A percentile compares a stretch with the other conserved stretches of the same genome.
Evolutionary conservation across 1,140 invertebrate species (phyloP).

Genomic region (Octopus sinensis): DNA sequence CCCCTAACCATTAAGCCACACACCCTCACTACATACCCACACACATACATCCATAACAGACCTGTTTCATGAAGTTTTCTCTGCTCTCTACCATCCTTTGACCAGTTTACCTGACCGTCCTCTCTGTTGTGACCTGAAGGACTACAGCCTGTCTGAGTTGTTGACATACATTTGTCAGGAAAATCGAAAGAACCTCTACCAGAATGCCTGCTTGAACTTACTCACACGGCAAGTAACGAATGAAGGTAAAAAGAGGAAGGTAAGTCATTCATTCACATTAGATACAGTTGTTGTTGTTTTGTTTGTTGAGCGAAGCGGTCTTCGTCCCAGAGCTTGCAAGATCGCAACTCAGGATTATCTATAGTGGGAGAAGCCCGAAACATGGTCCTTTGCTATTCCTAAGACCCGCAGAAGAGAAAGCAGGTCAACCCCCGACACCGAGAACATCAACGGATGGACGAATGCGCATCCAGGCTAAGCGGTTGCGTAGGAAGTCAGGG

Average conservation of each 20-base stretch:
- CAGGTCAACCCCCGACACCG: too few relatives aligned
- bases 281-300: not conserved
- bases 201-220: not conserved
- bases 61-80: too few relatives aligned
- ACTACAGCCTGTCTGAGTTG: not conserved
- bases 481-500: too few relatives aligned
- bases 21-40: too few relatives aligned
- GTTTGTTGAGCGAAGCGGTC: not conserved
- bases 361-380: not conserved
- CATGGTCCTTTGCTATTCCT: not conserved
- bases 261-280: not conserved
- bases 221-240: not conserved
- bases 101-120: too few relatives aligned
- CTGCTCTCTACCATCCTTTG: too few relatives aligned
- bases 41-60: too few relatives aligned
- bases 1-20: too few relatives aligned
- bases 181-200: slow-evolving; percentile 13
- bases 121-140: not conserved
- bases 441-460: too few relatives aligned
- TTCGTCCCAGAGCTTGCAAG: too few relatives aligned
- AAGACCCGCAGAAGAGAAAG: not conserved
- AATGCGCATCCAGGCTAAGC: too few relatives aligned
- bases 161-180: slow-evolving; percentile 9
- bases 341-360: not conserved
- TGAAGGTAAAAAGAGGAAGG: not conserved